A percentile compares a stretch with the other conserved stretches of the same genome.
Conservation (phyloP, 2,888 invertebrate genomes). For the Caenorhabditis imperialis region DNA sequence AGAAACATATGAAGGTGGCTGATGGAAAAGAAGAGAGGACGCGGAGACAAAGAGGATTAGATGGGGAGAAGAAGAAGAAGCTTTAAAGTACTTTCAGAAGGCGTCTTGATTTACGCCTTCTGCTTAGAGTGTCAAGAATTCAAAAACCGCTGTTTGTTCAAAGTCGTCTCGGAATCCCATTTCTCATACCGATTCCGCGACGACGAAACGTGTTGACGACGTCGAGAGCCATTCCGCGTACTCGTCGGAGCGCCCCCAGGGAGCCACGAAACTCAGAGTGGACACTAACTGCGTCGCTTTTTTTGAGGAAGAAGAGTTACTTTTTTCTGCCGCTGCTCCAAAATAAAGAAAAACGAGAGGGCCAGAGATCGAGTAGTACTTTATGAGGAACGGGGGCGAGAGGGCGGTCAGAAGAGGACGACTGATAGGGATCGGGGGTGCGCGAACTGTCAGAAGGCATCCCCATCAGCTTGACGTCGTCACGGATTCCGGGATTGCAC, state of each 20-base stretch:
- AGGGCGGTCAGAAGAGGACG: constrained; percentile 7
- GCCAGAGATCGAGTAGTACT: constrained; percentile 28
- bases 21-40: not conserved
- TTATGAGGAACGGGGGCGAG: not conserved
- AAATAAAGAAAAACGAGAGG: constrained; percentile 14
- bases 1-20: constrained; percentile 22
- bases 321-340: constrained; percentile 7
- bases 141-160: constrained; percentile 9
- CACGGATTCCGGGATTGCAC: not conserved
- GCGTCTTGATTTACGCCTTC: not conserved
- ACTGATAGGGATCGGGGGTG: constrained; percentile 3
- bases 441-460: too few relatives aligned
- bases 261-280: constrained; percentile 48
- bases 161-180: constrained; percentile 21
- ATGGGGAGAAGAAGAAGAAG: not conserved
- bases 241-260: constrained; percentile 31
- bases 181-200: constrained; percentile 30
- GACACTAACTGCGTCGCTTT: constrained; percentile 47
- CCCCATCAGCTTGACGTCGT: constrained; percentile 15
- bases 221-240: constrained; percentile 16
- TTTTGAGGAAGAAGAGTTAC: constrained; percentile 18
- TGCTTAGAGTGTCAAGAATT: not conserved
- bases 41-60: not conserved
- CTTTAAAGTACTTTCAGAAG: not conserved
- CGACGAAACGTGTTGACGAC: constrained; percentile 45